Conservation (phyloP, 2,113 vertebrate genomes). For the Acinonyx jubatus region DNA sequence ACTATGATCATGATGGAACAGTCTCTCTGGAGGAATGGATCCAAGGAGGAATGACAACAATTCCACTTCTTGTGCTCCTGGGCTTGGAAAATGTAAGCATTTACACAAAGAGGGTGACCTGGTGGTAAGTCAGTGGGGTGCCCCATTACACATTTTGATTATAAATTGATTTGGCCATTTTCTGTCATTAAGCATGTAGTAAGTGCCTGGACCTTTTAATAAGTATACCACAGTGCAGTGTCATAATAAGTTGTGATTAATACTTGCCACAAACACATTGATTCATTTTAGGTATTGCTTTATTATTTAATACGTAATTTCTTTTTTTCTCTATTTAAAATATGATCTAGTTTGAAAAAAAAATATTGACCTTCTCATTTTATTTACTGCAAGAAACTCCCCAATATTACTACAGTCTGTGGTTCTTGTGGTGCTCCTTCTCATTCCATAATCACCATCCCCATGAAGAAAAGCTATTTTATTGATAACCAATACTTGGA, state of each 20-base stretch:
- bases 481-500: background rate
- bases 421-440: background rate
- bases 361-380: background rate
- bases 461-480: background rate
- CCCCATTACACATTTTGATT: background rate
- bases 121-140: background rate
- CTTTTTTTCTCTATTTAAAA: background rate
- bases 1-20: constrained; percentile 95
- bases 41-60: constrained; percentile 97
- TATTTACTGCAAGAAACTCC: background rate
- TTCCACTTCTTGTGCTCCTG: constrained; percentile 94
- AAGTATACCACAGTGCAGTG: background rate
- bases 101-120: background rate
- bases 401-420: background rate
- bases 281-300: background rate
- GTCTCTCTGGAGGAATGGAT: constrained; percentile 97
- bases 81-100: constrained; percentile 94
- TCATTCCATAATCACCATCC: background rate
- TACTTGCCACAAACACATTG: background rate
- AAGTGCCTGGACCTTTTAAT: background rate
- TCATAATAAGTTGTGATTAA: background rate
- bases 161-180: background rate
- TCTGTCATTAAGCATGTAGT: background rate
- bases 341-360: background rate
- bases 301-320: background rate